Evolutionary conservation across 2,797 vertebrate species (phyloP).

Genomic region (Chromobotia macracanthus): DNA sequence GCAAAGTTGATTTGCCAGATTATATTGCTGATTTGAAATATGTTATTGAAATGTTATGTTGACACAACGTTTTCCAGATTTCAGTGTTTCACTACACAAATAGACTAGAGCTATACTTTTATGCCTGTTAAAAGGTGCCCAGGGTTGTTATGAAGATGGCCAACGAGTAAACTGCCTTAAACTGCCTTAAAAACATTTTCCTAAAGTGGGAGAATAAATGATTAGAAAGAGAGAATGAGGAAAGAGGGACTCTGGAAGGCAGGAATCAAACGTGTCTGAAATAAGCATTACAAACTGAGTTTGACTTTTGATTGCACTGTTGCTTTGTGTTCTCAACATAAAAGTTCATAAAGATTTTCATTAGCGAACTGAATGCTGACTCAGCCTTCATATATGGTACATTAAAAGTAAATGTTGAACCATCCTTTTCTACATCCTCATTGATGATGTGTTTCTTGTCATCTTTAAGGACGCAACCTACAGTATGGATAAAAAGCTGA

Average conservation of each 20-base stretch:
- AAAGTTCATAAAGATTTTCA: slow-evolving; percentile 13
- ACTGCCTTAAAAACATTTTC: background rate
- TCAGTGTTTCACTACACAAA: background rate
- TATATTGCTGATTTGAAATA: too few species aligned
- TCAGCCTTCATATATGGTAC: background rate
- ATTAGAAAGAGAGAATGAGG: slow-evolving; percentile 19
- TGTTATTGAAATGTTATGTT: too few species aligned
- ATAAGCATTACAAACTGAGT: too few species aligned
- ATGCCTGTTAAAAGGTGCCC: background rate
- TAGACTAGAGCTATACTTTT: background rate
- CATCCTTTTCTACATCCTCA: background rate
- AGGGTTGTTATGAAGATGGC: background rate
- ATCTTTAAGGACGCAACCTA: background rate
- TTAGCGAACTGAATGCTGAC: background rate
- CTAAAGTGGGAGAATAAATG: too few species aligned
- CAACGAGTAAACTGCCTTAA: background rate
- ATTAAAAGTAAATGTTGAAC: background rate
- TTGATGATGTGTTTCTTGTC: background rate
- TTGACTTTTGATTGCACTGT: too few species aligned
- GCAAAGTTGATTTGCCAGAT: too few species aligned
- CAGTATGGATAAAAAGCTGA: slow-evolving; percentile 10
- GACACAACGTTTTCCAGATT: too few species aligned
- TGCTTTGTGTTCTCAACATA: background rate
- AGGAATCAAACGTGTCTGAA: slow-evolving; percentile 13
- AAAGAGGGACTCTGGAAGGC: background rate